phyloP scores from a whole-genome alignment of 1,140 invertebrate species.

The Drosophila insularis region DNA sequence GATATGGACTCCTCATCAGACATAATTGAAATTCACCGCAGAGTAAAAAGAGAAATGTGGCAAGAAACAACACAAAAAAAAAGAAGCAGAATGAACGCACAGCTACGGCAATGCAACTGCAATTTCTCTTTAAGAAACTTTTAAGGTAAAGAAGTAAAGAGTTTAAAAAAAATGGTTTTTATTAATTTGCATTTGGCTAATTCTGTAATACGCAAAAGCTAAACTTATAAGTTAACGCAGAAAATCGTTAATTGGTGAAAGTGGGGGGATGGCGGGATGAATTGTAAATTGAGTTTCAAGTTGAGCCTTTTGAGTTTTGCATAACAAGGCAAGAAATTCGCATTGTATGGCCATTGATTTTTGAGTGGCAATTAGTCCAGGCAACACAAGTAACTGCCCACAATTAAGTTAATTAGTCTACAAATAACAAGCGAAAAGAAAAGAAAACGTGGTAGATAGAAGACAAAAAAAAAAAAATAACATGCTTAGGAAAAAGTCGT shows the following conservation, averaged over 20 bases:
- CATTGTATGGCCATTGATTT: conserved; percentile 55
- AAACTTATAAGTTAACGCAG: background rate
- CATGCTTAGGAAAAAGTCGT: background rate
- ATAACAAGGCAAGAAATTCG: background rate
- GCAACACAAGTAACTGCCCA: conserved; percentile 46
- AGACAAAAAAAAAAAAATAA: background rate
- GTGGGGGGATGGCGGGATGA: background rate
- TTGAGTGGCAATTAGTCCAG: conserved; percentile 62
- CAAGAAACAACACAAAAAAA: background rate
- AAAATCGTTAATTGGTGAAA: background rate
- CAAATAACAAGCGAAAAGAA: background rate
- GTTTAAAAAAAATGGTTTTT: background rate
- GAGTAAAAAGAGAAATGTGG: background rate
- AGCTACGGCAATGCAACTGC: conserved; percentile 11
- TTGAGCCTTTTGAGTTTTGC: conserved; percentile 2
- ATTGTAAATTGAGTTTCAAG: conserved; percentile 22
- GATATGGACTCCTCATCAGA: conserved; percentile 33
- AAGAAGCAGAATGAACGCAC: background rate
- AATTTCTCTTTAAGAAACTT: background rate
- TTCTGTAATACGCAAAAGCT: conserved; percentile 32
- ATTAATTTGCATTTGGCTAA: conserved; percentile 46
- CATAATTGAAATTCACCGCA: conserved; percentile 75
- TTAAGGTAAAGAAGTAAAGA: background rate
- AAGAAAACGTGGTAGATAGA: conserved; percentile 8
- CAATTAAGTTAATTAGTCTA: conserved; percentile 76